A percentile compares a stretch with the other conserved stretches of the same genome.
Evolutionary conservation across 2,888 invertebrate species (phyloP).

Genomic region (Halictus quadricinctus): DNA sequence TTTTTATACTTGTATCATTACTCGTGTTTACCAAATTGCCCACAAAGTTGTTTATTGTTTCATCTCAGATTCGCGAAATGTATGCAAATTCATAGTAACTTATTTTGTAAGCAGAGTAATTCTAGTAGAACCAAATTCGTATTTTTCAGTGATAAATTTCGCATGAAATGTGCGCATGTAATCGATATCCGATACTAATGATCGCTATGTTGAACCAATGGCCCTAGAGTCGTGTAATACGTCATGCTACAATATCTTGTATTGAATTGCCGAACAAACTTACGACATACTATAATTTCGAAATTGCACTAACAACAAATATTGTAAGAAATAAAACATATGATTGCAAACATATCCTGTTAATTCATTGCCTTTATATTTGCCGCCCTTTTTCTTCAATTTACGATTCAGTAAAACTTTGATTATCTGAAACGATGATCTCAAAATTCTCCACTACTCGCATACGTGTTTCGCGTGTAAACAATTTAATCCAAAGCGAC

Average conservation of each 20-base stretch:
- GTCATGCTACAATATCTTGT: conserved; percentile 50
- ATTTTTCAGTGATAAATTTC: conserved; percentile 52
- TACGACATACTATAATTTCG: conserved; percentile 29
- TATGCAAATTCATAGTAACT: conserved; percentile 21
- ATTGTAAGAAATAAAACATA: background rate
- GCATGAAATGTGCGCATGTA: conserved; percentile 33
- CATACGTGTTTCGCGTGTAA: no score
- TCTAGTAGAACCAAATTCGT: conserved; percentile 26
- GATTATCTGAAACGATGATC: no score
- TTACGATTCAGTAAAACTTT: no score
- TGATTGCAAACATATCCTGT: background rate
- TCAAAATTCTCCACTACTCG: no score
- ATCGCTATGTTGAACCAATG: conserved; percentile 40
- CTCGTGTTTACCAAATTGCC: background rate
- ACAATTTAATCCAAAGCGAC: no score
- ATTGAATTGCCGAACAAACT: conserved; percentile 42
- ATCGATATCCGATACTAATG: conserved; percentile 61
- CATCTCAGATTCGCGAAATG: background rate
- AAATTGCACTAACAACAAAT: background rate
- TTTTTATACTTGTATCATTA: background rate
- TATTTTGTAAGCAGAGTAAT: conserved; percentile 32
- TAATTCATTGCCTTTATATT: no score
- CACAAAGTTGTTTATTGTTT: background rate
- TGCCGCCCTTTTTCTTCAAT: no score
- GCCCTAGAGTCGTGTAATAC: conserved; percentile 39